Evolutionary conservation across 2,888 invertebrate genomes (phyloP).

Genomic region (Chrysomela aeneicollis): DNA sequence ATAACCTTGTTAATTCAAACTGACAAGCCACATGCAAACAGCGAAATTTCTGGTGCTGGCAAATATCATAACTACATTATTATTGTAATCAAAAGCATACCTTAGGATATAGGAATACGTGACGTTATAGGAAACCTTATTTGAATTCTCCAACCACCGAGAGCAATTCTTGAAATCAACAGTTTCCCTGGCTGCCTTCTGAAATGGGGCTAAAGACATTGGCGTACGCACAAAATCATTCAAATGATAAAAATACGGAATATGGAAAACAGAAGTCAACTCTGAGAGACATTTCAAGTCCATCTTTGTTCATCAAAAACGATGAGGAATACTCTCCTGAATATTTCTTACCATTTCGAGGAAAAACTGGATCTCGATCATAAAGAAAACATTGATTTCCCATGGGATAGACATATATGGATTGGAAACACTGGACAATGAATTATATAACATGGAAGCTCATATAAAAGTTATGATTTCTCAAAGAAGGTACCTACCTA

Average conservation of each 20-base stretch:
- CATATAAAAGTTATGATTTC: not conserved
- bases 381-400: not conserved
- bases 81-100: slow-evolving; percentile 46
- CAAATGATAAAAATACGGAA: too few relatives aligned
- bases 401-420: not conserved
- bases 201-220: slow-evolving; percentile 11
- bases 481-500: not conserved
- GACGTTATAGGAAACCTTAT: slow-evolving; percentile 41
- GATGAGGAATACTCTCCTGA: too few relatives aligned
- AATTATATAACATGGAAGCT: not conserved
- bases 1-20: slow-evolving; percentile 22
- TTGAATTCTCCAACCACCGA: slow-evolving; percentile 34
- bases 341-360: not conserved
- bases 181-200: slow-evolving; percentile 28
- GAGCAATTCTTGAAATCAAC: slow-evolving; percentile 46
- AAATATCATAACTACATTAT: slow-evolving; percentile 46
- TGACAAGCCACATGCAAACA: slow-evolving; percentile 14
- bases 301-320: too few relatives aligned
- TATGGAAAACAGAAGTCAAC: too few relatives aligned
- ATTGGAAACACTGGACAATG: not conserved
- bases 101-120: slow-evolving; percentile 37
- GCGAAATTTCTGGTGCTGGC: slow-evolving; percentile 32
- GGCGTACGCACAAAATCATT: not conserved
- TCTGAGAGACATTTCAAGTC: too few relatives aligned
- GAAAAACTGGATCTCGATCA: not conserved